A percentile compares a stretch with the other conserved stretches of the same genome.
These are phyloP conservation scores for Sphenopsis melanotis DNA, from an alignment of 2,797 vertebrate genomes.

Conservation along the genomic window DNA sequence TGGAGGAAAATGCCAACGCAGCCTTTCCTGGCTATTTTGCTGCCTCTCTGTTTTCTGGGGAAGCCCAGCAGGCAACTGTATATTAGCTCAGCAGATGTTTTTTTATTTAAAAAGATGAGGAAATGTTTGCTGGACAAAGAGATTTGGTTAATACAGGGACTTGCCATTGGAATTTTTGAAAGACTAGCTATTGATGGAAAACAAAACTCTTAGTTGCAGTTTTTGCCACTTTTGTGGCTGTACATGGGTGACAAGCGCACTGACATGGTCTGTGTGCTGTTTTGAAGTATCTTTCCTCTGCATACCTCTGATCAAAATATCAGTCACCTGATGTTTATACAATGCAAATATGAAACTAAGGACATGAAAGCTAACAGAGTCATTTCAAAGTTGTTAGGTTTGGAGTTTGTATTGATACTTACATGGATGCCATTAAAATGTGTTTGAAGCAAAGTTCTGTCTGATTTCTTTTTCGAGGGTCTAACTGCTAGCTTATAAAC, in stretches of 20 bases:
- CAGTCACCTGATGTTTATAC: not conserved
- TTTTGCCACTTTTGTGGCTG: not conserved
- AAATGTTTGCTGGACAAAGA: not conserved
- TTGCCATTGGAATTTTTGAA: not conserved
- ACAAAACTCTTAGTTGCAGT: not conserved
- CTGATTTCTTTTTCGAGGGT: not conserved
- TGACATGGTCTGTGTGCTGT: accelerated
- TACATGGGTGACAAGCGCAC: not conserved
- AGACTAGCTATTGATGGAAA: not conserved
- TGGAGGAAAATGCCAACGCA: not conserved
- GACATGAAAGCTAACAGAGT: not conserved
- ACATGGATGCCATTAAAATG: not conserved
- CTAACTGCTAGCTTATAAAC: not conserved
- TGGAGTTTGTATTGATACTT: not conserved
- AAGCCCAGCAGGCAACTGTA: not conserved
- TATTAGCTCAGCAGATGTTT: not conserved
- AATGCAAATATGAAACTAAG: not conserved
- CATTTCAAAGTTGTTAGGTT: not conserved
- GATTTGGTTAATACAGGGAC: not conserved
- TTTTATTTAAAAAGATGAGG: not conserved
- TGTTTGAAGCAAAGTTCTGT: not conserved
- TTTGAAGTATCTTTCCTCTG: not conserved
- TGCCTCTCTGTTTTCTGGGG: not conserved
- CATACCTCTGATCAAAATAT: not conserved
- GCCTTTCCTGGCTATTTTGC: not conserved